Conservation (phyloP, 2,888 invertebrate genomes). For the Venusia cambrica region DNA sequence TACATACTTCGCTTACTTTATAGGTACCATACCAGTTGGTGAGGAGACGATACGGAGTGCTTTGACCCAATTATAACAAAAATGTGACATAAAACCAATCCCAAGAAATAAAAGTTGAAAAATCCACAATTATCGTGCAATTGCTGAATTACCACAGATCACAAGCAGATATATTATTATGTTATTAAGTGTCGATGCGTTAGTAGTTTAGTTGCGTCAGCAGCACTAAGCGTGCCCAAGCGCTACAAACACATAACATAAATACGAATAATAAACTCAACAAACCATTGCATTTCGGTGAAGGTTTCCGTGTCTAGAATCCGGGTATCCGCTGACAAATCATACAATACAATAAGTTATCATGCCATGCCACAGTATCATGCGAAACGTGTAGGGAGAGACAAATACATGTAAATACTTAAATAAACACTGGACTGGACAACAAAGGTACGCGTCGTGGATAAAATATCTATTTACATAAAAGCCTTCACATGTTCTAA, state of each 20-base stretch:
- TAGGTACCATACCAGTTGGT: too few species aligned
- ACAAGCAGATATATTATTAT: conserved; percentile 22
- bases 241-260: conserved; percentile 41
- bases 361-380: conserved; percentile 76
- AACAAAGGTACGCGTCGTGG: conserved; percentile 4
- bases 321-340: conserved; percentile 79
- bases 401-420: conserved; percentile 38
- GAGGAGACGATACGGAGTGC: too few species aligned
- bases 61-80: too few species aligned
- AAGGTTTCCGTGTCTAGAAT: conserved; percentile 73
- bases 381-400: conserved; percentile 56
- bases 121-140: conserved; percentile 8
- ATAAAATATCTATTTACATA: conserved; percentile 22
- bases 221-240: conserved; percentile 41
- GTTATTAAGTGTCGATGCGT: conserved; percentile 31
- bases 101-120: too few species aligned
- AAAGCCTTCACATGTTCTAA: conserved; percentile 24
- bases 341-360: conserved; percentile 68
- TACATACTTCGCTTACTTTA: too few species aligned
- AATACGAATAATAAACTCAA: conserved; percentile 59
- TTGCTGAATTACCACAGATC: conserved; percentile 14
- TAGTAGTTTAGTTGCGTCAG: conserved; percentile 43
- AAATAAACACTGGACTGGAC: conserved; percentile 29
- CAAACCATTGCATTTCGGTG: conserved; percentile 73
- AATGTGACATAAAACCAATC: too few species aligned